Conservation (phyloP, 2,888 invertebrate species). For the Clivina fossor region DNA sequence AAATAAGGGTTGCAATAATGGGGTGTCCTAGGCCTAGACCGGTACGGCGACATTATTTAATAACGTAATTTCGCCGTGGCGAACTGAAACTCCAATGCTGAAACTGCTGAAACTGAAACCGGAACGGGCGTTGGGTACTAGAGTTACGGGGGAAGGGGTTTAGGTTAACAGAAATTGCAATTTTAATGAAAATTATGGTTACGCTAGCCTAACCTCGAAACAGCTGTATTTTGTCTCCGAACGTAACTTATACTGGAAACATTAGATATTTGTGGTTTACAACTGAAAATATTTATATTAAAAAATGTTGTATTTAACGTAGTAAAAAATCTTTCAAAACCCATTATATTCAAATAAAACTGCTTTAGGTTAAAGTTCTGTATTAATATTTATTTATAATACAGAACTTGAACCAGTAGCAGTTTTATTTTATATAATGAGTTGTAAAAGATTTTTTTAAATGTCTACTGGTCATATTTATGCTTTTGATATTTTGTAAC, state of each 20-base stretch:
- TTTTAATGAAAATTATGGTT: conserved; percentile 31
- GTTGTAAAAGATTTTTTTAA: no score
- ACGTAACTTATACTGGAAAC: conserved; percentile 16
- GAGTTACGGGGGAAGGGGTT: conserved; percentile 1
- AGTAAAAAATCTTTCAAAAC: no score
- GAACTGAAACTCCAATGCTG: no score
- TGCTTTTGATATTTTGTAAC: no score
- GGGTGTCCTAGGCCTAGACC: background rate
- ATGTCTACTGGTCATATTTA: background rate
- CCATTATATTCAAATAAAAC: no score
- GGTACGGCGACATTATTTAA: conserved; percentile 17
- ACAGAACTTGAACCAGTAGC: no score
- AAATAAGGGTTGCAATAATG: conserved; percentile 14
- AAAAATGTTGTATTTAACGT: background rate
- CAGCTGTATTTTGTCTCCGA: conserved; percentile 26
- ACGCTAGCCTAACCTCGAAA: conserved; percentile 22
- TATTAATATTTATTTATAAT: no score
- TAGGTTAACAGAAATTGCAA: conserved; percentile 25
- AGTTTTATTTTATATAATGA: no score
- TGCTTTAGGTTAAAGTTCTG: no score
- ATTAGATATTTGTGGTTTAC: conserved; percentile 12
- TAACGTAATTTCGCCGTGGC: conserved; percentile 16
- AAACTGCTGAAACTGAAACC: no score
- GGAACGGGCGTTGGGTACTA: background rate
- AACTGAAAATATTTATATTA: background rate